phyloP scores from a whole-genome alignment of 2,888 invertebrate genomes.

The Plusia festucae region DNA sequence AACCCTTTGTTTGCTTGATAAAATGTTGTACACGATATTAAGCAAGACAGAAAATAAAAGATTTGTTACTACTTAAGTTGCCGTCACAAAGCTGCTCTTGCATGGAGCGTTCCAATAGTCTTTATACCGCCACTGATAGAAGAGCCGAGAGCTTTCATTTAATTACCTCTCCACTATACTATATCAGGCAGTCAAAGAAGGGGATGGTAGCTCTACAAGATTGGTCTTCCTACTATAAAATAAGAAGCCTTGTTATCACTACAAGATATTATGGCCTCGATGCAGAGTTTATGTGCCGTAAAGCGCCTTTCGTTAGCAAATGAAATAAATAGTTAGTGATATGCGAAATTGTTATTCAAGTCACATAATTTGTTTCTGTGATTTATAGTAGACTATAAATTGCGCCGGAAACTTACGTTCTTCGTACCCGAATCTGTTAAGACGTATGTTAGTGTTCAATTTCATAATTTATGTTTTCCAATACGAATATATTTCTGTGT shows the following conservation, averaged over 20 bases:
- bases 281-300: conserved; percentile 72
- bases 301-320: conserved; percentile 69
- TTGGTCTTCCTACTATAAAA: conserved; percentile 63
- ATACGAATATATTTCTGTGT: conserved; percentile 5
- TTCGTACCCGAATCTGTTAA: conserved; percentile 23
- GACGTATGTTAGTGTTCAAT: conserved; percentile 2
- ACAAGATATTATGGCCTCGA: conserved; percentile 61
- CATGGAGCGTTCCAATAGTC: conserved; percentile 56
- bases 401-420: conserved; percentile 33
- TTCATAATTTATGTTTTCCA: conserved; percentile 5
- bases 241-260: conserved; percentile 71
- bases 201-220: conserved; percentile 50
- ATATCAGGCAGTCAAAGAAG: conserved; percentile 26
- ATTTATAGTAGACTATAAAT: conserved; percentile 61
- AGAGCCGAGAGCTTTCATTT: conserved; percentile 49
- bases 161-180: conserved; percentile 51
- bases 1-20: conserved; percentile 34
- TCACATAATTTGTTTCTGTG: conserved; percentile 55
- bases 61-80: conserved; percentile 67
- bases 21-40: conserved; percentile 64
- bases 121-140: conserved; percentile 54
- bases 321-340: conserved; percentile 65
- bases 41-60: conserved; percentile 67
- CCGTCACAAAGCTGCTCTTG: conserved; percentile 62
- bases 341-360: conserved; percentile 54